These are phyloP conservation scores for Corythornis vintsioides DNA, from an alignment of 2,113 vertebrate species.

Conservation along the genomic window DNA sequence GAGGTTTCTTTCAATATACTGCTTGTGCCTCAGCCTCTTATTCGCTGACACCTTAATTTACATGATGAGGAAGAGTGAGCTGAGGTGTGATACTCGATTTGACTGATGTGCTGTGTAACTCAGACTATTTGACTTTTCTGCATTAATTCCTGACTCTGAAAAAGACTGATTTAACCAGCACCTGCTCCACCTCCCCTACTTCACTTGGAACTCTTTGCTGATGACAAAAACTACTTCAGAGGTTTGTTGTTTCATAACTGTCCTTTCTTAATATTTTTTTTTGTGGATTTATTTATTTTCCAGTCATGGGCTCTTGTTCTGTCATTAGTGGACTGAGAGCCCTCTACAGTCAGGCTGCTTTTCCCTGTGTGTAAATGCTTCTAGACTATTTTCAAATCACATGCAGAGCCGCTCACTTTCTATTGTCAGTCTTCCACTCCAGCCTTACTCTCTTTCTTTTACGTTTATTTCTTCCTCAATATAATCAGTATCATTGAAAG, in stretches of 20 bases:
- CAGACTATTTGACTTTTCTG: neutral
- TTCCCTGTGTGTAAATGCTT: neutral
- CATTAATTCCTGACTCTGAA: neutral
- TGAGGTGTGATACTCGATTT: neutral
- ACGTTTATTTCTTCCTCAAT: neutral
- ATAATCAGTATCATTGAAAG: neutral
- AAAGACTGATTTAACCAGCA: neutral
- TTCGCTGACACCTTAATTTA: neutral
- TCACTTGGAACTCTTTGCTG: neutral
- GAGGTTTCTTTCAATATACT: neutral
- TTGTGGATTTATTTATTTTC: constrained; percentile 2
- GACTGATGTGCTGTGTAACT: neutral
- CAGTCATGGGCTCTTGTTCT: neutral
- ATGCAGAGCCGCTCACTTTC: neutral
- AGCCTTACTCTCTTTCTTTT: neutral
- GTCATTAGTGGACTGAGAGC: neutral
- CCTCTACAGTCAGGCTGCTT: neutral
- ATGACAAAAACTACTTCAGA: neutral
- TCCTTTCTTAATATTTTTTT: neutral
- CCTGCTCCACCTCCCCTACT: neutral
- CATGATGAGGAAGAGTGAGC: neutral
- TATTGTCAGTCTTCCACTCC: neutral
- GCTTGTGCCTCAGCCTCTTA: neutral
- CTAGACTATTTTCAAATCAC: neutral
- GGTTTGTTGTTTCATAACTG: neutral